Evolutionary conservation across 2,888 invertebrate genomes (phyloP).

Genomic region (Plusia festucae): DNA sequence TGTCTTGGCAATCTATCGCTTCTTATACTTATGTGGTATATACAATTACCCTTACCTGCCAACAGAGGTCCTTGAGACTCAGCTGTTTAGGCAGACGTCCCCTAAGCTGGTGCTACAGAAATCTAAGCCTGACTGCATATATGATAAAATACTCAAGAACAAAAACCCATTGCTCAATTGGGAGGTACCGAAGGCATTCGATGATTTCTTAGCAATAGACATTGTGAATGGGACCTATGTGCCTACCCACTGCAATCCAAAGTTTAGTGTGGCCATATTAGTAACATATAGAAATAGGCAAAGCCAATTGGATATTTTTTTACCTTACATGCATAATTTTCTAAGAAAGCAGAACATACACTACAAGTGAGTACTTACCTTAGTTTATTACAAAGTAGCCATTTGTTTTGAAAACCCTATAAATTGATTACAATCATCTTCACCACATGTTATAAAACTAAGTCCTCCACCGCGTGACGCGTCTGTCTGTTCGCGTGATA

Average conservation of each 20-base stretch:
- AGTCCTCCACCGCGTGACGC: too few relatives aligned
- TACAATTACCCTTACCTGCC: constrained; percentile 53
- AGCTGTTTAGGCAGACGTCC: constrained; percentile 32
- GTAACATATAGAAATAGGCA: constrained; percentile 94
- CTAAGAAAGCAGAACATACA: constrained; percentile 94
- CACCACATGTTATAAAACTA: too few relatives aligned
- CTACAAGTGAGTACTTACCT: constrained; percentile 89
- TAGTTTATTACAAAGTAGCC: not conserved
- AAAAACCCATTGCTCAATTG: constrained; percentile 60
- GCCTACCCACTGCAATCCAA: constrained; percentile 76
- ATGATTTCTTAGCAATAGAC: constrained; percentile 68
- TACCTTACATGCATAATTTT: constrained; percentile 96
- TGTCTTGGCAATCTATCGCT: constrained; percentile 66
- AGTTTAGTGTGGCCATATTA: constrained; percentile 93
- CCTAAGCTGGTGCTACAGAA: constrained; percentile 63
- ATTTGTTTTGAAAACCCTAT: not conserved
- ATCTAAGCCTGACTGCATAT: constrained; percentile 72
- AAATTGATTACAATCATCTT: not conserved
- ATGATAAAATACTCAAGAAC: constrained; percentile 71
- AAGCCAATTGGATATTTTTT: constrained; percentile 93
- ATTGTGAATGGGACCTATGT: constrained; percentile 75
- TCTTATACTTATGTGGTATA: constrained; percentile 66
- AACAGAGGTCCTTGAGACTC: constrained; percentile 34
- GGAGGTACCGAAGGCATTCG: constrained; percentile 65
- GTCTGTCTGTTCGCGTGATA: too few relatives aligned